phyloP scores from a whole-genome alignment of 2,113 vertebrate species.

The Anoplopoma fimbria region DNA sequence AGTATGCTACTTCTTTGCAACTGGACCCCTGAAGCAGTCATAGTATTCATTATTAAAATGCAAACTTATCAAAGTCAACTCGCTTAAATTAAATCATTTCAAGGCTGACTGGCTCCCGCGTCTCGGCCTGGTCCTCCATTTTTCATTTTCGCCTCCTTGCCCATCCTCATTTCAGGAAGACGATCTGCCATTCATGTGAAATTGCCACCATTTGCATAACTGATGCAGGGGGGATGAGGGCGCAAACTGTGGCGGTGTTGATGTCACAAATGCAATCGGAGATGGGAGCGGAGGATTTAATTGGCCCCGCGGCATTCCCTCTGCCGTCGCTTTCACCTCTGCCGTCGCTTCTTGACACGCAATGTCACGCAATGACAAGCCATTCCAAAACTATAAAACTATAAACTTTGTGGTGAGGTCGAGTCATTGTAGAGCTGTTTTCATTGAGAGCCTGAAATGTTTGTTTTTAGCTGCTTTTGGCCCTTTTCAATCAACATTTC shows the following conservation, averaged over 20 bases:
- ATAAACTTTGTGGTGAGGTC: conserved; percentile 21
- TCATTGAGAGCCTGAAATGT: neutral
- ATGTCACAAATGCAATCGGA: conserved; percentile 57
- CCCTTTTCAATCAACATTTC: conserved; percentile 13
- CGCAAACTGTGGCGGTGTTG: conserved; percentile 44
- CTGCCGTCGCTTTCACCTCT: conserved; percentile 50
- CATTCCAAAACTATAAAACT: neutral
- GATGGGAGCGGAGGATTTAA: conserved; percentile 60
- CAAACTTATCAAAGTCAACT: conserved; percentile 85
- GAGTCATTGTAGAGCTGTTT: neutral
- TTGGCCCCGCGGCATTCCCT: conserved; percentile 39
- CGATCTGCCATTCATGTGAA: conserved; percentile 69
- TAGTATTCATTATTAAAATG: conserved; percentile 79
- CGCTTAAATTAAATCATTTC: conserved; percentile 87
- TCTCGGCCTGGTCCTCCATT: conserved; percentile 68
- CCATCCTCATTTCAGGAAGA: conserved; percentile 74
- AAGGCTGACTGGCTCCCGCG: conserved; percentile 79
- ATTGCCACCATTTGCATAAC: conserved; percentile 80
- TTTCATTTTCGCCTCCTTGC: conserved; percentile 65
- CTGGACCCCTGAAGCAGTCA: conserved; percentile 68
- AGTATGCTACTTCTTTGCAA: conserved; percentile 45
- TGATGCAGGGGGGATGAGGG: conserved; percentile 60
- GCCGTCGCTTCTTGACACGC: conserved; percentile 32
- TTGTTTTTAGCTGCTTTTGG: conserved; percentile 4
- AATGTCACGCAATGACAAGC: conserved; percentile 56